Conservation (phyloP, 1,140 invertebrate species). For the Hycleus cichorii region DNA sequence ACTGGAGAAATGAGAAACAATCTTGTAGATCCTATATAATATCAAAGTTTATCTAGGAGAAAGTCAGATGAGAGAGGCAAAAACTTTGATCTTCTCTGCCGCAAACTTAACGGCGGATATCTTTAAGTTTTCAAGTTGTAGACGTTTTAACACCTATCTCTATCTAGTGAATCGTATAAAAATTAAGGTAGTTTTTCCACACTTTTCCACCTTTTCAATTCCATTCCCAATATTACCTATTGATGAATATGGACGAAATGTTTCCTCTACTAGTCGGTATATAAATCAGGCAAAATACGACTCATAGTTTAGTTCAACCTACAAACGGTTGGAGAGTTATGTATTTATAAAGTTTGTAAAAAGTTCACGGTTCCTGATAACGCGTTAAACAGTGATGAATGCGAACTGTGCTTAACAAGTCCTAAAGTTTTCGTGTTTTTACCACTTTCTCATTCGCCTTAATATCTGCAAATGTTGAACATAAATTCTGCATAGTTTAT, state of each 20-base stretch:
- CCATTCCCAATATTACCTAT: too few species aligned
- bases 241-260: too few species aligned
- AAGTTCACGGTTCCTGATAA: slow-evolving; percentile 22
- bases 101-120: slow-evolving; percentile 1
- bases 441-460: slow-evolving; percentile 29
- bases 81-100: too few species aligned
- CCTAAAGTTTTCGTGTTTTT: slow-evolving; percentile 28
- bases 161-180: slow-evolving; percentile 7
- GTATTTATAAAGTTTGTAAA: slow-evolving; percentile 11
- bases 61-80: too few species aligned
- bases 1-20: too few species aligned
- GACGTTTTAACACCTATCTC: slow-evolving; percentile 12
- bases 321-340: not conserved
- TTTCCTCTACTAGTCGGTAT: too few species aligned
- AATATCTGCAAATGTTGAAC: slow-evolving; percentile 29
- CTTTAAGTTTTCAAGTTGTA: slow-evolving; percentile 10
- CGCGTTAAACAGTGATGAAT: slow-evolving; percentile 28
- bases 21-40: not conserved
- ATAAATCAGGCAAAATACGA: too few species aligned
- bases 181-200: too few species aligned
- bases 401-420: slow-evolving; percentile 25
- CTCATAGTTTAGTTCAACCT: too few species aligned
- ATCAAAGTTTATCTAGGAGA: slow-evolving; percentile 13
- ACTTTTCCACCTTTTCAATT: too few species aligned
- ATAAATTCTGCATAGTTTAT: slow-evolving; percentile 24